Conservation (phyloP, 2,797 vertebrate species). For the Anabas testudineus region DNA sequence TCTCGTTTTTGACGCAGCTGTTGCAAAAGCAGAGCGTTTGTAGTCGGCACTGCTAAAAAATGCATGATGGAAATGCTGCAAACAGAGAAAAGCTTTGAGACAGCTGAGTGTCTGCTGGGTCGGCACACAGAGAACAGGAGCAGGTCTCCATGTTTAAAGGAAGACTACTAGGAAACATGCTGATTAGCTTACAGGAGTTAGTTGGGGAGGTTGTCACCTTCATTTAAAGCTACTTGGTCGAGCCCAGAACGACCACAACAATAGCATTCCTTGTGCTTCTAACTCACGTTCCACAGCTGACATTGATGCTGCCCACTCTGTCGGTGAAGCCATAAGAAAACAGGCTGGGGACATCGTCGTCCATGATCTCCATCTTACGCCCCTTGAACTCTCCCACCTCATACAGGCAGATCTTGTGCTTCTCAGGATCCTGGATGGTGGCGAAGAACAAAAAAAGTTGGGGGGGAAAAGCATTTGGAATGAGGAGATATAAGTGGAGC, state of each 20-base stretch:
- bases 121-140: not conserved
- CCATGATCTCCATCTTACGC: constrained; percentile 88
- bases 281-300: constrained; percentile 85
- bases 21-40: constrained; percentile 23
- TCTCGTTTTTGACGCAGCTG: constrained; percentile 14
- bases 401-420: constrained; percentile 84
- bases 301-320: constrained; percentile 84
- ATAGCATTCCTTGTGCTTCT: not conserved
- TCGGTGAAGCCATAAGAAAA: constrained; percentile 85
- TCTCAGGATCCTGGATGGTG: constrained; percentile 76
- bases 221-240: not conserved
- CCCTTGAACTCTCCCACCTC: constrained; percentile 87
- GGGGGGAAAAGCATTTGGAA: not conserved
- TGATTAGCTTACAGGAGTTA: not conserved
- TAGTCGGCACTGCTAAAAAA: constrained; percentile 9
- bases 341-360: constrained; percentile 85
- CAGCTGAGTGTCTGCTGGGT: not conserved
- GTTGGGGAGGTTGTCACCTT: not conserved
- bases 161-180: not conserved
- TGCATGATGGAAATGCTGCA: constrained; percentile 6
- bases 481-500: not conserved
- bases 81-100: not conserved
- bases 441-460: not conserved
- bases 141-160: not conserved
- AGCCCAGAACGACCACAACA: too few relatives aligned